A percentile compares a stretch with the other conserved stretches of the same genome.
These are phyloP conservation scores for Crotophaga sulcirostris DNA, from an alignment of 2,113 vertebrate species.

Conservation along the genomic window DNA sequence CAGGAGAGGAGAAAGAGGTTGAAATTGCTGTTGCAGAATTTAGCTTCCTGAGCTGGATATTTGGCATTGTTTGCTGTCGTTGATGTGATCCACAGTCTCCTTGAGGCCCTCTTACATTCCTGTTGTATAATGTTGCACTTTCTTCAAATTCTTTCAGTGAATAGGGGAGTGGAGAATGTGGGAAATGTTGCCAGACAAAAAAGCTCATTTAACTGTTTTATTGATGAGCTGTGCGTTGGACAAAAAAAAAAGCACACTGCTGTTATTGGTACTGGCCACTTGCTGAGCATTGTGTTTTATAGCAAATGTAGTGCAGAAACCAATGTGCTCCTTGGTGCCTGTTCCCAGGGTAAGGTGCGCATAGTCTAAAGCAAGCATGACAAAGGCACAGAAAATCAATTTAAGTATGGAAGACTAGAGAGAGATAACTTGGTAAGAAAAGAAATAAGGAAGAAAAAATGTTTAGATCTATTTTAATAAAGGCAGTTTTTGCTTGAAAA, in stretches of 20 bases:
- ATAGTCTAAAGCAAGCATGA: not conserved
- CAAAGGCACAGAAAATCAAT: not conserved
- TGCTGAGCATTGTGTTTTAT: not conserved
- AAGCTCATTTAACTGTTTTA: not conserved
- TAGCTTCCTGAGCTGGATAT: not conserved
- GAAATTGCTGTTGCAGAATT: not conserved
- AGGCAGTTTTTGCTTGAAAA: not conserved
- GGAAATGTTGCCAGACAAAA: not conserved
- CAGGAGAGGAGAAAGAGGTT: not conserved
- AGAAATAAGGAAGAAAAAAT: not conserved
- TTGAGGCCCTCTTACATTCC: not conserved
- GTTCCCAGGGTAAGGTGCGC: not conserved
- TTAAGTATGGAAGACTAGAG: not conserved
- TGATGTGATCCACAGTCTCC: not conserved
- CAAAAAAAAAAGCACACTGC: not conserved
- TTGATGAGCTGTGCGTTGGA: not conserved
- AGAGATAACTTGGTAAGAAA: not conserved
- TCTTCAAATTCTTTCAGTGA: not conserved
- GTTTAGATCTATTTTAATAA: not conserved
- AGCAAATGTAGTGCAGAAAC: not conserved
- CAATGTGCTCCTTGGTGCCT: not conserved
- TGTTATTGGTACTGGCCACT: not conserved
- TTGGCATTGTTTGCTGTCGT: rapidly evolving
- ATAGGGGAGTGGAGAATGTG: not conserved
- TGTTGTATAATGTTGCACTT: not conserved